Percentiles rank a stretch among this genome's conserved stretches.
These are phyloP conservation scores for Adrianichthys oophorus DNA, from an alignment of 2,797 vertebrate genomes.

Conservation along the genomic window DNA sequence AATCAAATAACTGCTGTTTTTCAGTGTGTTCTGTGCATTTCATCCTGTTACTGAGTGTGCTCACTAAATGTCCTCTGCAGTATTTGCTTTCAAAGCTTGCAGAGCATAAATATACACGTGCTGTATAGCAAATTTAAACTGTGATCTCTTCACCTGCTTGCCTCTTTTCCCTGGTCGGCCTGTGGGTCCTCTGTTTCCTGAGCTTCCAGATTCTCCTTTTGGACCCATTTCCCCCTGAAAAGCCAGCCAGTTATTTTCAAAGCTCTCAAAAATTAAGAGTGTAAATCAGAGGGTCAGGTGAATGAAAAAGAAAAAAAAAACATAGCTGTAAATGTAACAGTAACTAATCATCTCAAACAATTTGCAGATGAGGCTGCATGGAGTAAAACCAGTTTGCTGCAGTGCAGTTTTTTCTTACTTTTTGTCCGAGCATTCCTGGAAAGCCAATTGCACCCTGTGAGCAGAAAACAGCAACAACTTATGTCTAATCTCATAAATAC, in stretches of 20 bases:
- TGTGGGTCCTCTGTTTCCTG: slow-evolving; percentile 93
- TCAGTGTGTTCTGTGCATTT: not conserved
- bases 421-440: slow-evolving; percentile 97
- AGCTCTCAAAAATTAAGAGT: not conserved
- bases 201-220: slow-evolving; percentile 90
- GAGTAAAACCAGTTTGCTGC: not conserved
- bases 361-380: too few relatives aligned
- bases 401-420: slow-evolving; percentile 75
- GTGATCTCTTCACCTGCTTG: slow-evolving; percentile 84
- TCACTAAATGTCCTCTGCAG: not conserved
- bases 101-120: too few relatives aligned
- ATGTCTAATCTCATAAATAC: not conserved
- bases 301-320: not conserved
- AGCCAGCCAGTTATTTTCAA: slow-evolving; percentile 26
- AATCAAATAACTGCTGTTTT: too few relatives aligned
- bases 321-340: too few relatives aligned
- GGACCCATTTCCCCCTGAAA: slow-evolving; percentile 97
- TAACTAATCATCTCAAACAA: too few relatives aligned
- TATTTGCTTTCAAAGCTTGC: not conserved
- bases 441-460: slow-evolving; percentile 89
- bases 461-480: slow-evolving; percentile 10
- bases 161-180: slow-evolving; percentile 97
- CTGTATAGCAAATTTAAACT: not conserved
- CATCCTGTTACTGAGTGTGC: not conserved
- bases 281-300: not conserved